Evolutionary conservation across 2,113 vertebrate genomes (phyloP), one percentile per base, ranked within the genome.

Genomic region (Enhydra lutris): DNA sequence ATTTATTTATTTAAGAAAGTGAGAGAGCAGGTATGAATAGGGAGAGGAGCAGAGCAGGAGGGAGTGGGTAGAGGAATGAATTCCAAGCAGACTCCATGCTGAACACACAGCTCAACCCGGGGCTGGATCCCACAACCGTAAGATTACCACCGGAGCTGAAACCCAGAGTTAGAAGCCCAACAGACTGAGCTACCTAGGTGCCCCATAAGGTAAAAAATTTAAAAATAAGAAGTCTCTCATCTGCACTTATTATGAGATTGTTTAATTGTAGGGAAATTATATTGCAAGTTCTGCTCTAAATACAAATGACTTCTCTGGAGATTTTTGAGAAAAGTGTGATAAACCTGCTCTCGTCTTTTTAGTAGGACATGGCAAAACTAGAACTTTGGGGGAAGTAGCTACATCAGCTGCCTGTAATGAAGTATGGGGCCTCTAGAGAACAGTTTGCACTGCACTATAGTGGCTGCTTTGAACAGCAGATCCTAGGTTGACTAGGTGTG

Each of bases 311-410:
- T 90, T 96, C 52, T 91, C 6, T 57, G 65, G 34, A 95, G 39
- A 93, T 84, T 93, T 96, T 74, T 78, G 55, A 89, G 78, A 78
- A 93, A 95, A 88, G 67, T 81, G 26, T 52, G 31, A 63, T 13
- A 78, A 80, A 95, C 1, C 4, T 80, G 31, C 3, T 57, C 7
- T 81, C 59, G n/a, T 34, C 61, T 71, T 85, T 91, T 91, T 95
- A 95, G 71, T 73, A 76, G 84, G 50, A 78, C 20, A 52, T 76
- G 57, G 23, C 24, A 69, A 89, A 69, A 87, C 31, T 23, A 78
- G 52, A 95, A 47, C 50, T 81, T 45, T 55, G 50, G 18, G 39
- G 71, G 71, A 74, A 6, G 14, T 76, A 29, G 24, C 26, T 45
- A 29, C n/a, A 14, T 74, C 34, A 81, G 20, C 24, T 45, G 42